These are phyloP conservation scores for Catotricha subobsoleta DNA, from an alignment of 2,888 invertebrate genomes.

Conservation along the genomic window DNA sequence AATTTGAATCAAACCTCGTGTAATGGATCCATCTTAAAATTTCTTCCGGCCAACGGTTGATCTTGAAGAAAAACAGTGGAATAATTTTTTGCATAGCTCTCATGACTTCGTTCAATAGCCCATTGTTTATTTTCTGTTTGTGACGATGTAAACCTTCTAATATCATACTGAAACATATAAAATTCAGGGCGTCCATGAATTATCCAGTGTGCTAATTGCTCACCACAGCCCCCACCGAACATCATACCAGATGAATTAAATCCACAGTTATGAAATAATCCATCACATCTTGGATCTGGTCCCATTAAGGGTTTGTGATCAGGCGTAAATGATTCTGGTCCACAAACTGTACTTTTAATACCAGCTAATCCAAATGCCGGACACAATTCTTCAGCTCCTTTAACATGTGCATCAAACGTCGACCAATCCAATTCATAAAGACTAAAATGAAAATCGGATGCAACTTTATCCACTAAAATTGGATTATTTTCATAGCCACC, in stretches of 20 bases:
- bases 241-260: slow-evolving; percentile 88
- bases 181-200: slow-evolving; percentile 61
- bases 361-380: slow-evolving; percentile 58
- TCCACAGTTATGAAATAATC: slow-evolving; percentile 70
- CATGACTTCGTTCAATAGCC: slow-evolving; percentile 69
- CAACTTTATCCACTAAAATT: slow-evolving; percentile 55
- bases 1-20: slow-evolving; percentile 35
- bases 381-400: slow-evolving; percentile 50
- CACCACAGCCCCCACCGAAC: slow-evolving; percentile 72
- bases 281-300: slow-evolving; percentile 43
- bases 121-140: slow-evolving; percentile 54
- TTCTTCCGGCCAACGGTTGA: slow-evolving; percentile 64
- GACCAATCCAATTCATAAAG: slow-evolving; percentile 79
- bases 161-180: slow-evolving; percentile 74
- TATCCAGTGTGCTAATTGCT: slow-evolving; percentile 75
- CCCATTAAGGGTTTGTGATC: slow-evolving; percentile 81
- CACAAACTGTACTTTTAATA: slow-evolving; percentile 72
- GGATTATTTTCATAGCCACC: slow-evolving; percentile 84
- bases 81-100: slow-evolving; percentile 79
- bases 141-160: slow-evolving; percentile 60
- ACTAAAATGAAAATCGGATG: slow-evolving; percentile 61
- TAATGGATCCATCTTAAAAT: slow-evolving; percentile 43
- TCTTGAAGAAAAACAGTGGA: slow-evolving; percentile 66
- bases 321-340: slow-evolving; percentile 82
- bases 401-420: slow-evolving; percentile 59